Evolutionary conservation across 2,888 invertebrate species (phyloP), one percentile per base, ranked within the genome.

Genomic region (Ophonus ardosiacus): DNA sequence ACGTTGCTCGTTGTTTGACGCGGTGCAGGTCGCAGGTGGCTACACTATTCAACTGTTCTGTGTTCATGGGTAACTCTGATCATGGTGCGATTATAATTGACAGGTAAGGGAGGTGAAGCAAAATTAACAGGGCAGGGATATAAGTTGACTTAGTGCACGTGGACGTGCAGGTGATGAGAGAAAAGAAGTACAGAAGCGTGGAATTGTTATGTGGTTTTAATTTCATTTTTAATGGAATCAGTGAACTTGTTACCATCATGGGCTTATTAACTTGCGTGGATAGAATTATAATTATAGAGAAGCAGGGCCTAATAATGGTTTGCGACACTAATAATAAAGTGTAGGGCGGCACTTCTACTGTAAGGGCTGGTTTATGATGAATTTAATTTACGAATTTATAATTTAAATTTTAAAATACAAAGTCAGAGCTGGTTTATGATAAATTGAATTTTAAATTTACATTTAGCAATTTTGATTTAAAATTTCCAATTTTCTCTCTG

Each of bases 21-120:
- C 68, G 21, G 15, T 40, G 63, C 71, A 43, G 17, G 71, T 74
- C 71, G 81, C 81, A 81, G 81, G 81, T 81, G 43, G 43, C 43
- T 51, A 51, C 43, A 13, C 43, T 51, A 4, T 51, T 51, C 43
- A 51, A 51, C 10, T 51, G 43, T 51, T 51, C 43, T 51, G 10
- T 51, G 43, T 51, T 51, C 43, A 51, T 13, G 43, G 31, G 43
- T 51, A 13, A 51, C 43, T 51, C 10, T 51, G 43, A 51, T 51
- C 43, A 51, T 13, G 13, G 43, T 2, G 13, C 43, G 43, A 51
- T 51, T 51, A 51, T 51, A 51, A 51, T 51, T 13, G 43, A 51
- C 43, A 51, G 43, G 0, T 51, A 51, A 51, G 43, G 43, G 43
- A 10, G 43, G 31, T 31, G 31, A 31, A 24, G 24, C 3, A 24